phyloP scores from a whole-genome alignment of 2,113 vertebrate genomes.

The Bos indicus region DNA sequence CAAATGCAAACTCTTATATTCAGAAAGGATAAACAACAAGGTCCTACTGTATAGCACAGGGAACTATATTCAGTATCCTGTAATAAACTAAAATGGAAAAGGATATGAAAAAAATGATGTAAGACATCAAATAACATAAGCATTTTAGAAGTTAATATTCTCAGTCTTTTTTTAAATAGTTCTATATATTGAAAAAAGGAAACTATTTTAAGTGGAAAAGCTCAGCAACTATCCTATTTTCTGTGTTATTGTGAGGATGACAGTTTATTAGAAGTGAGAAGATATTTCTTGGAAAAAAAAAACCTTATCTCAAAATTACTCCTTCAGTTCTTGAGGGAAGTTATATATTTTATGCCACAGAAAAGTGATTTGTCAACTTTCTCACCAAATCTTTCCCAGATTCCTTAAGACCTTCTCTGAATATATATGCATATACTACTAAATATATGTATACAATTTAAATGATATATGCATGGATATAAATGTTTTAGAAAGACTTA shows the following conservation, averaged over 20 bases:
- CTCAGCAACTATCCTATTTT: neutral
- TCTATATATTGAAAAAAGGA: neutral
- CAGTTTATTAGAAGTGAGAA: neutral
- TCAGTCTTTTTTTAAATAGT: neutral
- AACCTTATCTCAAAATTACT: neutral
- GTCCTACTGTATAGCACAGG: neutral
- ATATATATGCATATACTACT: neutral
- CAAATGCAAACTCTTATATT: neutral
- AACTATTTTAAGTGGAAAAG: neutral
- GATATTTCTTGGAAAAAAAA: neutral
- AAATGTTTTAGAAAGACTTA: neutral
- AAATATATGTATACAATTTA: neutral
- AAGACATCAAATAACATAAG: neutral
- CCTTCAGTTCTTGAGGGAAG: neutral
- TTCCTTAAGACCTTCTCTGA: neutral
- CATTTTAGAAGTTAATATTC: neutral
- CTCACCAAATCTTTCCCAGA: neutral
- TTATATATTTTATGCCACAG: neutral
- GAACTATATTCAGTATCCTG: neutral
- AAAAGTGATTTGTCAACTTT: slow-evolving; percentile 7
- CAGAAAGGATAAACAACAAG: neutral
- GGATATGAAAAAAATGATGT: neutral
- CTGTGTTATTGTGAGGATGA: neutral
- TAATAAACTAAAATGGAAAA: neutral
- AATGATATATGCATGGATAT: neutral